Evolutionary conservation across 2,888 invertebrate genomes (phyloP), one percentile per base, ranked within the genome.

Genomic region (Atethmia centrago): DNA sequence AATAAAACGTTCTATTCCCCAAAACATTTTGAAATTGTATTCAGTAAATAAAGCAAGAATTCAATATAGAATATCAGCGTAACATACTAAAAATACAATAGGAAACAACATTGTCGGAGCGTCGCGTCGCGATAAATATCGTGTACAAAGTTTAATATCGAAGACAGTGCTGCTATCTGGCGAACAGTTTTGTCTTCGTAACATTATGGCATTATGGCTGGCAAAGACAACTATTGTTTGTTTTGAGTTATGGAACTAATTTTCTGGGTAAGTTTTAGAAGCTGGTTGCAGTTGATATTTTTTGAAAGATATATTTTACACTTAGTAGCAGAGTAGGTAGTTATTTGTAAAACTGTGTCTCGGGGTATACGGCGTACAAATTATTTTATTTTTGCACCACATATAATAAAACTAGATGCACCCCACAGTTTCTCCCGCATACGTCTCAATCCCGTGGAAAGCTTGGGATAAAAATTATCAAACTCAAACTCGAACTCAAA

Each of bases 71-170:
- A 71, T 58, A 28, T 59, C 47, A 67, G 55, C 62, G 64, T 42
- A 62, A 79, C 79, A 71, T 55, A 71, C 68, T 71, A 62, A 74
- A 81, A 82, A 55, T 65, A 81, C 79, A 81, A 81, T 79, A 69
- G 65, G 49, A 61, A 71, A 55, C 65, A 64, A 79, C 75, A 81
- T 79, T 79, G 82, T 75, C 67, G 61, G 47, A 55, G 56, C 66
- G 36, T 67, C n/a, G 56, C 66, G 36, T 67, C n/a, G 66, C 83
- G 70, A 82, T 77, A 82, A 79, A 77, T 77, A 82, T 77, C 53
- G 31, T 69, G 83, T 76, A 83, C 63, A 65, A 76, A 82, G 83
- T 82, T 82, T 82, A 83, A 82, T 79, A 83, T 81, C 69, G 83
- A 69, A 62, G 61, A 59, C 70, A 42, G 69, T 76, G 65, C 42